These are phyloP conservation scores for Polydrusus tereticollis DNA, from an alignment of 2,888 invertebrate genomes.

Conservation along the genomic window DNA sequence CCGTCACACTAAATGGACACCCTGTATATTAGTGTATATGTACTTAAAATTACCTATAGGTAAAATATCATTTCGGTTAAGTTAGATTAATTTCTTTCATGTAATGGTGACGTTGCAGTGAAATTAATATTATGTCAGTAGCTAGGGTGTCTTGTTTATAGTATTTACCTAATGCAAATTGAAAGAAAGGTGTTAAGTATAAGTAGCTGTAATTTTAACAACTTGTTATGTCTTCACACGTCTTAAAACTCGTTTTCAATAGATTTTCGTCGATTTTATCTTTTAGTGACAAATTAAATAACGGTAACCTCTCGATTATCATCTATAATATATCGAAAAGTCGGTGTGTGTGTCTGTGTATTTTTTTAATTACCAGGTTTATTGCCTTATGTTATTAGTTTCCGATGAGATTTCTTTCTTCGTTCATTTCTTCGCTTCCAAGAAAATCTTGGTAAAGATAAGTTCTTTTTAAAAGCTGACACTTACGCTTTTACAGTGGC, in stretches of 20 bases:
- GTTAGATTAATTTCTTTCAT: too few species aligned
- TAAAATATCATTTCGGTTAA: too few species aligned
- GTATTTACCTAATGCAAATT: slow-evolving; percentile 22
- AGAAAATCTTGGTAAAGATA: background rate
- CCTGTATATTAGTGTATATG: too few species aligned
- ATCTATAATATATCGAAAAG: slow-evolving; percentile 27
- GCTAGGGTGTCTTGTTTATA: slow-evolving; percentile 2
- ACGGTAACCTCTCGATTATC: slow-evolving; percentile 31
- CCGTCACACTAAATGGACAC: too few species aligned
- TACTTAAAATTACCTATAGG: too few species aligned
- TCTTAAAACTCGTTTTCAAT: slow-evolving; percentile 30
- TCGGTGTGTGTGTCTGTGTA: slow-evolving; percentile 2
- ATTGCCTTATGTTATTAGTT: slow-evolving; percentile 9
- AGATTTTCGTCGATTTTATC: slow-evolving; percentile 26
- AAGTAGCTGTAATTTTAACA: slow-evolving; percentile 33
- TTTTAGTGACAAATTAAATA: slow-evolving; percentile 32
- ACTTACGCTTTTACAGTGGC: background rate
- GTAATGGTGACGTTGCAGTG: background rate
- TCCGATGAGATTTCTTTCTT: slow-evolving; percentile 4
- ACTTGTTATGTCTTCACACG: slow-evolving; percentile 25
- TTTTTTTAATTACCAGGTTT: slow-evolving; percentile 26
- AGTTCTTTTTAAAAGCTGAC: background rate
- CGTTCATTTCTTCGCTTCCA: background rate
- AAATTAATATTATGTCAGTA: slow-evolving; percentile 7
- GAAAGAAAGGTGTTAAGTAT: slow-evolving; percentile 29